A percentile compares a stretch with the other conserved stretches of the same genome.
phyloP scores from a whole-genome alignment of 64 coral and sea anemone species.

The Exaiptasia diaphana region DNA sequence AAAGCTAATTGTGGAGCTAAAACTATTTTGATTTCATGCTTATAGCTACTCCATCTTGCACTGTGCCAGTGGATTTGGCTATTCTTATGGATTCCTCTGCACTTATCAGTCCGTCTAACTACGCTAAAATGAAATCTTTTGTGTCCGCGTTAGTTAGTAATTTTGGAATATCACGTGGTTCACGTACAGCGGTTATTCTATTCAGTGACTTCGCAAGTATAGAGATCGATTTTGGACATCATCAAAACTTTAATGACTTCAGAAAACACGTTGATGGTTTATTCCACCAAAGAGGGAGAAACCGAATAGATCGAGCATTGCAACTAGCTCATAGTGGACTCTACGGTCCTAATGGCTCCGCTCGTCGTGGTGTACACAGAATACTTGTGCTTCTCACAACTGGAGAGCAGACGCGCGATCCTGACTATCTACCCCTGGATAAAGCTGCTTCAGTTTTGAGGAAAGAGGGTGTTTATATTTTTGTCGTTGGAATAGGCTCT shows the following conservation, averaged over 20 bases:
- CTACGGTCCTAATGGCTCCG: not conserved
- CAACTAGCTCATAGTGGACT: not conserved
- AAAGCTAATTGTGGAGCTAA: no score
- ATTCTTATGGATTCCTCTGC: slow-evolving; percentile 45
- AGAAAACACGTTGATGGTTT: not conserved
- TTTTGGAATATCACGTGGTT: slow-evolving; percentile 42
- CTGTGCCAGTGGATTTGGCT: not conserved
- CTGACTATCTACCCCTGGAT: not conserved
- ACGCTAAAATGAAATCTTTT: slow-evolving; percentile 25
- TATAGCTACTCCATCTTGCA: slow-evolving; percentile 7
- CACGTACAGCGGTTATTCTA: slow-evolving; percentile 30
- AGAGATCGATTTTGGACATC: not conserved
- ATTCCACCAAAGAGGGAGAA: slow-evolving; percentile 24
- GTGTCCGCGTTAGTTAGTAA: not conserved
- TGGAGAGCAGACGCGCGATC: slow-evolving; percentile 5
- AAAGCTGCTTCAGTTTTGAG: not conserved
- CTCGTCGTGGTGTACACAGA: slow-evolving; percentile 41
- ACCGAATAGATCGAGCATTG: slow-evolving; percentile 44
- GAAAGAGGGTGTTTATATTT: not conserved
- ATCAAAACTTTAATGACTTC: not conserved
- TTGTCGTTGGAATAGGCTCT: slow-evolving; percentile 35
- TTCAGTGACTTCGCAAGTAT: slow-evolving; percentile 7
- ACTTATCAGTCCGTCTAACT: slow-evolving; percentile 1
- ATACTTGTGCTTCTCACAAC: slow-evolving; percentile 34
- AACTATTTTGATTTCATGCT: no score